Percentiles rank a stretch among this genome's conserved stretches.
Conservation (phyloP, 2,888 invertebrate genomes). For the Phortica magna region DNA sequence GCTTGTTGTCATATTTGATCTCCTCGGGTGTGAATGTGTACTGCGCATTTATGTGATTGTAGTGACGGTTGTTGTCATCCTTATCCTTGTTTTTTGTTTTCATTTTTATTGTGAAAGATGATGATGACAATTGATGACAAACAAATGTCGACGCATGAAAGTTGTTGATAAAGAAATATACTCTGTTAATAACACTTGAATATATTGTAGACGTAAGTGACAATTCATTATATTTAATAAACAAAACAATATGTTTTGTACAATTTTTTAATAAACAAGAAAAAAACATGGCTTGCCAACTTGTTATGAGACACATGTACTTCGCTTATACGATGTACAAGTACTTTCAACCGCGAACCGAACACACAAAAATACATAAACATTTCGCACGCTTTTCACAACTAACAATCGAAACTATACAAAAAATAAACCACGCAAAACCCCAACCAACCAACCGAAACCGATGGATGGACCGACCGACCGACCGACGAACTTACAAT, state of each 20-base stretch:
- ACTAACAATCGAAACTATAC: not conserved
- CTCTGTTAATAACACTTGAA: not conserved
- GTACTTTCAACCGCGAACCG: not conserved
- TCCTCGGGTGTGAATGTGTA: conserved; percentile 86
- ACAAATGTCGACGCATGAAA: not conserved
- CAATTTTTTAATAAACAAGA: too few relatives aligned
- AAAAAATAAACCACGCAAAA: not conserved
- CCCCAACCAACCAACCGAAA: not conserved
- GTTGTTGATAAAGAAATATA: not conserved
- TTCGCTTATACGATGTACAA: not conserved
- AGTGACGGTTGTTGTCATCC: conserved; percentile 78
- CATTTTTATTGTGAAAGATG: not conserved
- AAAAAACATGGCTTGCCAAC: not conserved
- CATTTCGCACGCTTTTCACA: not conserved
- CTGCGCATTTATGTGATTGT: conserved; percentile 79
- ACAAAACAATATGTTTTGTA: too few relatives aligned
- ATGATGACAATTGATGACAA: conserved; percentile 12
- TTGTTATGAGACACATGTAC: not conserved
- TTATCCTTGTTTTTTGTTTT: conserved; percentile 65
- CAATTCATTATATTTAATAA: not conserved
- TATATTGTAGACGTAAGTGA: not conserved
- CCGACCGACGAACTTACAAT: not conserved
- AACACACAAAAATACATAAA: not conserved
- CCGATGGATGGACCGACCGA: not conserved
- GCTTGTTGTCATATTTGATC: conserved; percentile 88